Conservation (phyloP, 2,888 invertebrate species). For the Rhingia campestris region DNA sequence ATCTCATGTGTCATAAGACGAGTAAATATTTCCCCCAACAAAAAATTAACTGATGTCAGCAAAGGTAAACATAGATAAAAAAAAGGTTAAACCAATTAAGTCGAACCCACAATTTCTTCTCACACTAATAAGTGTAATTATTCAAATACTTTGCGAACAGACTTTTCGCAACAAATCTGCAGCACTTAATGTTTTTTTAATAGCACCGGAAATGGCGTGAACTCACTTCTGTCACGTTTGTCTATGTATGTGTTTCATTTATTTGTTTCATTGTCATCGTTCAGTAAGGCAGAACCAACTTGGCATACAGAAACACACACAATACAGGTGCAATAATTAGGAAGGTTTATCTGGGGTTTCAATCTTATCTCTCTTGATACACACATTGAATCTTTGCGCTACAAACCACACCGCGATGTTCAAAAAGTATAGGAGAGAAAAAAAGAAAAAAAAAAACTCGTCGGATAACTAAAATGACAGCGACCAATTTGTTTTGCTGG, state of each 20-base stretch:
- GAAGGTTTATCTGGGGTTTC: constrained; percentile 44
- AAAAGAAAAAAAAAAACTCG: constrained; percentile 28
- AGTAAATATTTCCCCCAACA: constrained; percentile 56
- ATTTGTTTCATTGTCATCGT: constrained; percentile 44
- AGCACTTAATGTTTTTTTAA: constrained; percentile 45
- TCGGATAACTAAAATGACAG: constrained; percentile 37
- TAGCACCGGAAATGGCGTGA: constrained; percentile 48
- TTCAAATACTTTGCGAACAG: constrained; percentile 24
- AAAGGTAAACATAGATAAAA: neutral
- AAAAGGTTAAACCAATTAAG: constrained; percentile 41
- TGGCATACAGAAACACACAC: constrained; percentile 4
- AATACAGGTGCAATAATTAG: constrained; percentile 68
- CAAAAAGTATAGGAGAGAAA: constrained; percentile 4
- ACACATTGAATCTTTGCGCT: constrained; percentile 62
- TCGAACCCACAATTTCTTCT: constrained; percentile 14
- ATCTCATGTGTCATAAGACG: constrained; percentile 64
- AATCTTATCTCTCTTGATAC: constrained; percentile 62
- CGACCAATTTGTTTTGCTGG: constrained; percentile 53
- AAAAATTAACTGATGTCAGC: constrained; percentile 46
- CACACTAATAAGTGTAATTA: constrained; percentile 33
- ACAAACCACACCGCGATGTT: constrained; percentile 16
- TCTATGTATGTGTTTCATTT: constrained; percentile 13
- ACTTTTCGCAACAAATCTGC: constrained; percentile 8
- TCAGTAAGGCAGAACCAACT: constrained; percentile 44
- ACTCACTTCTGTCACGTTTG: constrained; percentile 37